Percentiles rank a stretch among this genome's conserved stretches.
Evolutionary conservation across 2,113 vertebrate species (phyloP).

Genomic region (Oenanthe oenanthe): DNA sequence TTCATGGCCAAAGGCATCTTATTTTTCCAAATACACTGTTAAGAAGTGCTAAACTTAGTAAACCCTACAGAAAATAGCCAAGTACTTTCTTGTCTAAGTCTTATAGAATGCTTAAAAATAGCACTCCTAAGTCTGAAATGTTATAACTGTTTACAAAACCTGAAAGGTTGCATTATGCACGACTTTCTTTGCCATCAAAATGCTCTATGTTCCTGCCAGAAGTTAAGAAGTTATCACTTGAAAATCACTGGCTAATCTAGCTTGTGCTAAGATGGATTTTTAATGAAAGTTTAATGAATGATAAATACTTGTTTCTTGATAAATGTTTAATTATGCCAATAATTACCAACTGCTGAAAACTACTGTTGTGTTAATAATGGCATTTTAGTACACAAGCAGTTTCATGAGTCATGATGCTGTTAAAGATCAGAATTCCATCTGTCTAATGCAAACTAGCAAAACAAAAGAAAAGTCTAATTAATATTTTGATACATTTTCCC

Average conservation of each 20-base stretch:
- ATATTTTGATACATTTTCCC: constrained; percentile 80
- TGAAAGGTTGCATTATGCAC: constrained; percentile 21
- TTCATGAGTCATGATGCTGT: constrained; percentile 80
- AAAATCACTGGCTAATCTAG: constrained; percentile 82
- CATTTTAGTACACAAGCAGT: constrained; percentile 82
- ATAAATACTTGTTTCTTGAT: constrained; percentile 87
- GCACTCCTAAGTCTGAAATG: constrained; percentile 9
- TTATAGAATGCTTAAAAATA: constrained; percentile 35
- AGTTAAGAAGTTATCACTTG: constrained; percentile 77
- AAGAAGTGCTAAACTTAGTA: constrained; percentile 15
- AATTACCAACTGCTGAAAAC: constrained; percentile 89
- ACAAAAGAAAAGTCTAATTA: constrained; percentile 81
- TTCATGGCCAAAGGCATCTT: constrained; percentile 24
- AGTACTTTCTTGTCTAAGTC: not conserved
- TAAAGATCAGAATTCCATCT: constrained; percentile 83
- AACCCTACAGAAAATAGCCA: constrained; percentile 5
- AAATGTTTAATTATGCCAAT: constrained; percentile 91
- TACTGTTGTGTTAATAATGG: constrained; percentile 88
- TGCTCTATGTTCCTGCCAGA: constrained; percentile 65
- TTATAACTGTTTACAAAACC: constrained; percentile 8
- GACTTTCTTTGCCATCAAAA: constrained; percentile 35
- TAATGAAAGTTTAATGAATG: constrained; percentile 88
- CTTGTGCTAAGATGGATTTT: constrained; percentile 81
- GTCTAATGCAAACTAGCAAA: constrained; percentile 80
- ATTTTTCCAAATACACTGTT: constrained; percentile 26